Base-by-base conservation (phyloP, 1,140 invertebrate species). In the Heliconius himera region DNA sequence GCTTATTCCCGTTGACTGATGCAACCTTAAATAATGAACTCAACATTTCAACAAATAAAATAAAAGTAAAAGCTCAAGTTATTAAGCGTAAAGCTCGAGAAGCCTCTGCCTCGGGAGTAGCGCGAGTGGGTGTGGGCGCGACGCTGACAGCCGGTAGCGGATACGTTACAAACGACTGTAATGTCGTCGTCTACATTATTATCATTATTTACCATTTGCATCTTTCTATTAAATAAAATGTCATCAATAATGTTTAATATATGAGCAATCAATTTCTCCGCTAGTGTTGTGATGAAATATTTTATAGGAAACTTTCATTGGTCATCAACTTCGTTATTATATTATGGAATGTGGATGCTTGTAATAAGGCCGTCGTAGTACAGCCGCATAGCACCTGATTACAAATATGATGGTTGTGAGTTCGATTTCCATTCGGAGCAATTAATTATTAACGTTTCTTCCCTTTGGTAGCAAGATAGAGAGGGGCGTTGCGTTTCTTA, bases 211-310 rank as follows among this genome's bases (percentile, higher is more conserved):
- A 29, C 3, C 60, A 66, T 66, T 66, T 66, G 26, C 60, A 66
- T 66, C 60, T 26, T 66, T 66, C 60, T 66, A 66, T 66, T 66
- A 66, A 66, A 66, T 66, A 66, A 66, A 73, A 26, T 73, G 72
- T 73, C 46, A n/a, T 73, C 13, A 18, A 73, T 41, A n/a, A 22
- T 26, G n/a, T 66, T 26, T 60, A 22, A n/a, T 8, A 60, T 60
- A 22, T 9, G 54, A 60, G 54, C 70, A 6, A 72, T 72, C 13
- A 18, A 38, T 73, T 38, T 73, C 33, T 73, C 13, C 41, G 71
- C 3, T 26, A 16, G 22, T 29, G 9, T 66, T 66, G 11, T 66
- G 22, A 66, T 66, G 9, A 18, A 66, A 66, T 66, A 66, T 26
- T 26, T 29, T 66, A 46, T 60, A 60, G 54, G 11, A 16, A 46